Base-by-base conservation (phyloP, 2,113 vertebrate species). In the Gobius niger region DNA sequence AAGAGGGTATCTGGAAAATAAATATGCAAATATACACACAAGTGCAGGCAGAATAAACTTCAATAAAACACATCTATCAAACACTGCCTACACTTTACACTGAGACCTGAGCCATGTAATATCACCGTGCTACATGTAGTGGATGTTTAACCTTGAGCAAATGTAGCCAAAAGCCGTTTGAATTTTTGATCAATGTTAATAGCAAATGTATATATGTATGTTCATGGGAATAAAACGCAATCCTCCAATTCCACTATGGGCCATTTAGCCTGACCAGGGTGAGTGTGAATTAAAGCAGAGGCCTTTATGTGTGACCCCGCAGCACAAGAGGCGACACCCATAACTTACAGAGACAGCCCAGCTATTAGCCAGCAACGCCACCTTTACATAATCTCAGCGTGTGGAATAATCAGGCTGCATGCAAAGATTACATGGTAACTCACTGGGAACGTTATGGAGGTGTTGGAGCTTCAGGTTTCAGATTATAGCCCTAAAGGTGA, bases 251-350 rank as follows among this genome's bases (percentile, higher is more conserved):
- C 88, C 84, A 85, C 83, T 78, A 82, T 91, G 88, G 86, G 87
- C 88, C 89, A 90, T 93, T 93, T 92, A 89, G 89, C 79, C 75
- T 88, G 91, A 92, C 90, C 87, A 79, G 89, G 89, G 86, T 90
- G 89, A 91, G 81, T 90, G 85, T 87, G 89, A 92, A 92, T 93
- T 92, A 91, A 92, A 93, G 90, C 87, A 86, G 87, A 78, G 89
- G 85, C 83, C 90, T 92, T 93, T 91, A 92, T 92, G 89, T 90
- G 85, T 81, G 84, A 93, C 91, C 92, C 91, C 77, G 75, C 86
- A 77, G 91, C 90, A 91, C 89, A 87, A 90, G 91, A 91, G 89
- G 89, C 88, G 90, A 90, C 89, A 90, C 82, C 89, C 88, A 92
- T 92, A 93, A 92, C 89, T 93, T 92, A 92, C 59, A 65, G 67